These are phyloP conservation scores for Heliconius erato DNA, from an alignment of 2,888 invertebrate genomes.

Conservation along the genomic window DNA sequence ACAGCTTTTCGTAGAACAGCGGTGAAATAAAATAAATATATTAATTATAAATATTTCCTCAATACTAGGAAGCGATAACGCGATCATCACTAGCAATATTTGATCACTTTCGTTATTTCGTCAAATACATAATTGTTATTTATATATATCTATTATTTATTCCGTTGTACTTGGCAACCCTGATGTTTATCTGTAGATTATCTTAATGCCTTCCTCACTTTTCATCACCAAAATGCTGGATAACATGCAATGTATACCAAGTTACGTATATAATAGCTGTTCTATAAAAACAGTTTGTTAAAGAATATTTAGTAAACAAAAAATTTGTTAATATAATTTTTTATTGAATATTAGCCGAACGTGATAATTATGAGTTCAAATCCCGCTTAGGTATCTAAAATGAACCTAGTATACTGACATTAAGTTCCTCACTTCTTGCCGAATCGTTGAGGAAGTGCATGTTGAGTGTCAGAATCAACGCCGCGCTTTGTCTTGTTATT, in stretches of 20 bases:
- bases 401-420: too few species aligned
- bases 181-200: constrained; percentile 10
- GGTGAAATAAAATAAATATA: not conserved
- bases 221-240: constrained; percentile 12
- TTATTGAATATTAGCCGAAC: not conserved
- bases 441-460: too few species aligned
- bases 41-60: not conserved
- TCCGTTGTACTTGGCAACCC: too few species aligned
- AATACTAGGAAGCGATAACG: not conserved
- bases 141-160: too few species aligned
- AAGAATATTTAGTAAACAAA: not conserved
- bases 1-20: not conserved
- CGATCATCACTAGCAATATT: too few species aligned
- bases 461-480: too few species aligned
- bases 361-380: not conserved
- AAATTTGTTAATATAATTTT: not conserved
- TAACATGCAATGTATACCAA: constrained; percentile 4
- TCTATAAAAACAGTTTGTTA: not conserved
- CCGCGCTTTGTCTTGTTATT: too few species aligned
- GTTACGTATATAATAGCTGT: not conserved
- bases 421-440: too few species aligned
- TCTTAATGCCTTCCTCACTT: constrained; percentile 25
- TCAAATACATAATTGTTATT: not conserved
- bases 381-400: not conserved
- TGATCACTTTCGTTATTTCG: too few species aligned